phyloP scores from a whole-genome alignment of 2,113 vertebrate genomes.

The Hypocryptadius cinnamomeus region DNA sequence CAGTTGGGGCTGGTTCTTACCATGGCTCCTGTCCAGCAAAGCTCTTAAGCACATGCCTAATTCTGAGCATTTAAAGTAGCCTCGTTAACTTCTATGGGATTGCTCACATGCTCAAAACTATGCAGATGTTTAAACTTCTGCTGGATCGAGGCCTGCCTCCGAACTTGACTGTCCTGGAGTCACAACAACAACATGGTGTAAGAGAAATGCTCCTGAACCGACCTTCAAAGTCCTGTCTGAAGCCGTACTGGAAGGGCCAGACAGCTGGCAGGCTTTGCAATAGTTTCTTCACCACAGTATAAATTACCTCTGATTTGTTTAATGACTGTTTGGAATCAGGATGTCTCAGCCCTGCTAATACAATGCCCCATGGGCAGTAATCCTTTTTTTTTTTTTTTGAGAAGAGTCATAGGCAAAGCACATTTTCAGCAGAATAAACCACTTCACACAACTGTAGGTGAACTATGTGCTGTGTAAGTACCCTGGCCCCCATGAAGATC shows the following conservation, averaged over 20 bases:
- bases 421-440: conserved; percentile 49
- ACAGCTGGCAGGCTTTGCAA: conserved; percentile 65
- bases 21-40: conserved; percentile 44
- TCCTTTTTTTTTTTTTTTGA: conserved; percentile 22
- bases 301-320: conserved; percentile 64
- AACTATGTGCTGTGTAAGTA: conserved; percentile 12
- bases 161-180: not conserved
- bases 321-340: conserved; percentile 65
- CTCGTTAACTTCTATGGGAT: conserved; percentile 4
- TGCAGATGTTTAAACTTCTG: conserved; percentile 19
- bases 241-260: conserved; percentile 57
- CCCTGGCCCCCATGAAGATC: not conserved
- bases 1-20: conserved; percentile 43
- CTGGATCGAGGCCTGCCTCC: not conserved
- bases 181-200: not conserved
- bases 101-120: conserved; percentile 8
- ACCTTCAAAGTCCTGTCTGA: conserved; percentile 56
- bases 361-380: conserved; percentile 49
- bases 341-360: conserved; percentile 47
- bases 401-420: conserved; percentile 37
- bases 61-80: conserved; percentile 29
- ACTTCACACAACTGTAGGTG: conserved; percentile 44
- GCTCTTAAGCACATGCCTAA: conserved; percentile 39
- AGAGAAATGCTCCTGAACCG: not conserved
- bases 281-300: conserved; percentile 61